Conservation (phyloP, 2,797 vertebrate species). For the Ibycter americanus region DNA sequence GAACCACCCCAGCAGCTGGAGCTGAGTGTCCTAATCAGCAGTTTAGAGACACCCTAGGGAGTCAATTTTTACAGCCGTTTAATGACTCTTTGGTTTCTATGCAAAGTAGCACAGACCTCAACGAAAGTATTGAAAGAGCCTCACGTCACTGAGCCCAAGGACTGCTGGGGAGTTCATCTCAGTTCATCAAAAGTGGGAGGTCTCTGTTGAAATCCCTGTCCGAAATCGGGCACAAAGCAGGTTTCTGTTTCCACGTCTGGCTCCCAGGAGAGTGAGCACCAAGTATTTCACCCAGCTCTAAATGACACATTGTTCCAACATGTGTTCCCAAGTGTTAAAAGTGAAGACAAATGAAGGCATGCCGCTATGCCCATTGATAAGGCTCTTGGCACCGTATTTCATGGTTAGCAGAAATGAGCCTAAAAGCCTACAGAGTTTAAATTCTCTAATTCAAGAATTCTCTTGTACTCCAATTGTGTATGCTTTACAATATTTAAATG, state of each 20-base stretch:
- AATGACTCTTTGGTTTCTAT: neutral
- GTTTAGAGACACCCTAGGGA: neutral
- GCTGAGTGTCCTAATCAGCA: neutral
- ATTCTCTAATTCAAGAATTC: neutral
- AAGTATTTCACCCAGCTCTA: neutral
- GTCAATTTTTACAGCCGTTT: neutral
- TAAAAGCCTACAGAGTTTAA: neutral
- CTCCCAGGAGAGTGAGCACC: fast-evolving
- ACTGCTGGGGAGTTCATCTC: neutral
- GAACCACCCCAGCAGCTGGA: neutral
- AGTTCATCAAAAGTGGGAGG: neutral
- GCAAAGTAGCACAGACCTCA: neutral
- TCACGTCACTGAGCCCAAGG: fast-evolving
- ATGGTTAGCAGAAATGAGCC: neutral
- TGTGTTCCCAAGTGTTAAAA: slow-evolving; percentile 21
- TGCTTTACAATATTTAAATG: neutral
- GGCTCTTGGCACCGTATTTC: neutral
- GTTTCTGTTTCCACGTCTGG: neutral
- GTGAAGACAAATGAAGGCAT: neutral
- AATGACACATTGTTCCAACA: slow-evolving; percentile 1
- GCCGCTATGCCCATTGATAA: neutral
- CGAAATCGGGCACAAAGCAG: neutral
- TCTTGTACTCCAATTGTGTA: neutral
- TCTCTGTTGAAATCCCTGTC: neutral
- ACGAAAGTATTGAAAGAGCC: neutral